Base-by-base conservation (phyloP, 2,113 vertebrate species). In the Cinclus cinclus region DNA sequence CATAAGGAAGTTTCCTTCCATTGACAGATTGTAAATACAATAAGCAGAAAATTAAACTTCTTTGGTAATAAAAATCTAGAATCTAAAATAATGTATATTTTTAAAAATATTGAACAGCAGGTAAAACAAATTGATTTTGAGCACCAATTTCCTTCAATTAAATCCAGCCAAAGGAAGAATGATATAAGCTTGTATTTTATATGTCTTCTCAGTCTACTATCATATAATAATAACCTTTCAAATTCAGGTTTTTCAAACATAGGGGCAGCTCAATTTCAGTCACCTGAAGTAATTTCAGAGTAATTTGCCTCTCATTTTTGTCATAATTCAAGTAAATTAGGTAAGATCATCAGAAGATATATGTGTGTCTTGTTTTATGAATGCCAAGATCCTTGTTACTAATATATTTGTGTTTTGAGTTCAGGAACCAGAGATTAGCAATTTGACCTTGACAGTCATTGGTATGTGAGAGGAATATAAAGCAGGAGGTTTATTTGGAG, bases 381-480 rank as follows among this genome's bases (percentile, higher is more conserved):
- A 79, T 87, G 5, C 12, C 6, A 59, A 49, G 20, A 65, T 28
- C 30, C 27, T 95, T 78, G 33, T 39, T n/a, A 65, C 13, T 73
- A 56, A 18, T 86, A 41, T 28, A 87, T 65, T 53, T 76, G 15
- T 37, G 7, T 53, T 94, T 75, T 15, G 23, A 76, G 62, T 76
- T 91, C 53, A 55, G 37, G 55, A 92, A 77, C 28, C 14, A 80
- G n/a, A 31, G 67, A 56, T 91, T 78, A 95, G 5, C n/a, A 76
- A 78, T 74, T 78, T 91, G 49, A 95, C 86, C 77, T 91, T 94
- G 53, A 53, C 21, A 69, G 46, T 89, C 80, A 80, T 67, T 74
- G n/a, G 18, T 62, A 33, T 83, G 25, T 92, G 77, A 88, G 31
- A 92, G 33, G 67, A 92, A 65, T 94, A 56, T 39, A 91, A 96